Evolutionary conservation across 2,888 invertebrate genomes (phyloP), one percentile per base, ranked within the genome.

Genomic region (Embidobia sp.): DNA sequence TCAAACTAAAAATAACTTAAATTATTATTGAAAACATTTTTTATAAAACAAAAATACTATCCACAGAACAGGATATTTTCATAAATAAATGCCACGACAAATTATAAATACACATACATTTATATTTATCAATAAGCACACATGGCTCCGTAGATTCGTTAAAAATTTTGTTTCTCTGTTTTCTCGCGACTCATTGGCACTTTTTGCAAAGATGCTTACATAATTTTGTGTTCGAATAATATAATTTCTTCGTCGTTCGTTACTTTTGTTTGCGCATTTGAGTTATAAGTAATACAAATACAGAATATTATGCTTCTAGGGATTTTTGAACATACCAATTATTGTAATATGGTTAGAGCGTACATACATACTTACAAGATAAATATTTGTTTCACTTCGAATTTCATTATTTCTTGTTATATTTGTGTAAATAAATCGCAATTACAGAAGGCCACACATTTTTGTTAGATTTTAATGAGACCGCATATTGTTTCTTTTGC

Each of bases 81-180:
- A 22, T 27, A 63, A 49, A 33, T n/a, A 37, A 48, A 49, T 11
- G 8, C 10, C 4, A 27, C 49, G 19, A 6, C 6, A 3, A 19
- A 26, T 51, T 69, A 51, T 51, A 59, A 69, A 69, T 69, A 59
- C 49, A 69, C 49, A 59, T 69, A 69, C 51, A 59, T 59, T 69
- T 69, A 69, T 67, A 67, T 69, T 69, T 35, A 55, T 69, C 48
- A 59, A 16, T 69, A 59, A 69, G 69, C 69, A 59, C 69, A 69
- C 69, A 44, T 27, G 42, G 59, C 59, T 69, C 27, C 19, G 22
- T 59, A 51, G 29, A 22, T 69, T 69, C 10, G 11, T 59, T 42
- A 59, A 49, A 69, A 59, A 59, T 49, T 51, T 59, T 11, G 44
- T 69, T 69, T 49, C 33, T 57, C 35, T n/a, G n/a, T 42, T 53